Base-by-base conservation (phyloP, 1,140 invertebrate species). In the Carcinoscorpius rotundicauda region DNA sequence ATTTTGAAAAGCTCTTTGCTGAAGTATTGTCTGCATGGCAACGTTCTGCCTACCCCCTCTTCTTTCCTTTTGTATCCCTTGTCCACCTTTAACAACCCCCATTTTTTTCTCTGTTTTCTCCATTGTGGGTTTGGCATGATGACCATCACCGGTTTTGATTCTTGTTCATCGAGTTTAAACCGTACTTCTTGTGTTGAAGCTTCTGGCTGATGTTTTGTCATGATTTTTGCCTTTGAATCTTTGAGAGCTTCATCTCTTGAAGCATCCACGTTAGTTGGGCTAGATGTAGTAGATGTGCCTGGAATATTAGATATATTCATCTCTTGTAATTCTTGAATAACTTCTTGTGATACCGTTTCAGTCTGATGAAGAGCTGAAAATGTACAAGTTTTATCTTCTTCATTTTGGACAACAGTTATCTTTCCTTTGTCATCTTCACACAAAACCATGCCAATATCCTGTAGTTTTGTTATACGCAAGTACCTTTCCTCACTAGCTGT, bases 11-110 rank as follows among this genome's bases (percentile, higher is more conserved):
- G 49, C 59, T 51, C 10, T n/a, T 59, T 52, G 66, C 29, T 58
- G 66, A 48, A 49, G 69, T 63, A 64, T 52, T 57, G 66, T 67
- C 62, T 70, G 69, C 63, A 70, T 64, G n/a, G 69, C 69, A 10
- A 70, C 67, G 60, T 70, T 70, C 9, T 70, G 67, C 5, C 68
- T 60, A n/a, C 58, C 64, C 51, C 49, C 58, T 50, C 64, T 49
- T 51, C 62, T 63, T 57, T 66, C 61, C 58, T 55, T n/a, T n/a
- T n/a, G 53, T 8, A 8, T 55, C n/a, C 53, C 53, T 55, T 55
- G 53, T n/a, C n/a, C 53, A 6, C 6, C n/a, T 55, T 55, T 55
- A 55, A 55, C n/a, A n/a, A 8, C n/a, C 53, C 53, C 53, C 53
- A 55, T 1, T 6, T 6, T 6, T 8, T 6, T 6, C 6, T 55